Evolutionary conservation across 2,113 vertebrate species (phyloP), one percentile per base, ranked within the genome.

Genomic region (Zosterops hypoxanthus): DNA sequence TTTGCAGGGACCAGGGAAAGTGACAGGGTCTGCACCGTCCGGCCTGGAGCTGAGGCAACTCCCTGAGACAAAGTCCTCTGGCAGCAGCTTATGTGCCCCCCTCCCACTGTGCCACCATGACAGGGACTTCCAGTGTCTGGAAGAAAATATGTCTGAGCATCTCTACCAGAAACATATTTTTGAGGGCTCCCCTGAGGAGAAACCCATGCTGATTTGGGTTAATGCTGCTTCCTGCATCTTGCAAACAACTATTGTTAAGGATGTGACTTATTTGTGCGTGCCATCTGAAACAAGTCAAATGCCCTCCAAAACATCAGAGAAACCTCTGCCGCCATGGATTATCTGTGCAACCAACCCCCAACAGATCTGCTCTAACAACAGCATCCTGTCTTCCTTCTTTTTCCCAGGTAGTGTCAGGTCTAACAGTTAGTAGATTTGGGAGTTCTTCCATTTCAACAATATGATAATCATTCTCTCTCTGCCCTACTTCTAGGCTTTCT

Each of bases 1-100:
- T 82, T 78, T 78, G 29, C 2, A 8, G 41, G 18, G 22, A 19
- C 23, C 14, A 26, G 11, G 50, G 29, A 70, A 65, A 52, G 6
- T 10, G 29, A 49, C 12, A 7, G 16, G 24, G 25, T 64, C 22
- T 70, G 56, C 22, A 56, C 11, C 1, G 0, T 36, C 70, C 81
- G 49, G 29, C 50, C 20, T 25, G 70, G 18, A 61, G 82, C 64
- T 60, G 34, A 77, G 16, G 7, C 9, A 20, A 14, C 24, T 61
- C 33, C 19, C 20, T 21, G 28, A 55, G 44, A 81, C 28, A 55
- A 87, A 33, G 11, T 8, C 9, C 24, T 52, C 41, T 65, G 20
- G 20, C 18, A 47, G 50, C 34, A 81, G 11, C 0, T 0, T 33
- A 39, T 23, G 8, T 44, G 26, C 6, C 9, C 34, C 29, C 11